Evolutionary conservation across 2,797 vertebrate species (phyloP), one percentile per base, ranked within the genome.

Genomic region (Leptoclinus maculatus): DNA sequence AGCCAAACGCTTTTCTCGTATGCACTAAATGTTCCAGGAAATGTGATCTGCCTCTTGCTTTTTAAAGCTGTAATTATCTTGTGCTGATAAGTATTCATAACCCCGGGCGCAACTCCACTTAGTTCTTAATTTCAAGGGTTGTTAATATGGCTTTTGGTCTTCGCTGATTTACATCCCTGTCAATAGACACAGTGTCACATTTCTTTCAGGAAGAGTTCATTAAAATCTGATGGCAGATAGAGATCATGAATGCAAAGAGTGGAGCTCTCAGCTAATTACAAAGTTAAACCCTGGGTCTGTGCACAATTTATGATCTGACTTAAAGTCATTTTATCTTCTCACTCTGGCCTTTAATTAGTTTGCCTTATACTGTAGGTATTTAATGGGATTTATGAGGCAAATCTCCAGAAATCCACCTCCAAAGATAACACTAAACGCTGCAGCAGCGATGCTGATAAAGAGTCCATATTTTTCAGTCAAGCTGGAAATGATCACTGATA

Each of bases 31-130:
- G 74, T 80, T 82, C 75, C 3, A 5, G 70, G 45, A 77, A 74
- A 57, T 69, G 59, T 32, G 67, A 66, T 74, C 63, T 38, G 64
- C 80, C 23, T 74, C 68, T 68, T 63, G 49, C 67, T 80, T 85
- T 39, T 84, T 90, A 79, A 88, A 83, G 75, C 76, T 47, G 76
- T 83, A 84, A 88, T 90, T 83, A 91, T 56, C 68, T 38, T 38
- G 32, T 41, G 58, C 72, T 79, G 56, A 84, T 88, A 74, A 77
- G 71, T 79, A 85, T 88, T 83, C 73, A 82, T 76, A 54, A 71
- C 87, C 79, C 23, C 49, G 0, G 70, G 69, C 65, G 12, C 60
- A 69, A 57, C 71, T 87, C 80, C 38, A 68, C 27, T 76, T 25
- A n/a, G 10, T 82, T 62, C 78, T 85, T 84, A 59, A 73, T 80